A percentile compares a stretch with the other conserved stretches of the same genome.
Conservation (phyloP, 2,113 vertebrate genomes). For the Entelurus aequoreus region DNA sequence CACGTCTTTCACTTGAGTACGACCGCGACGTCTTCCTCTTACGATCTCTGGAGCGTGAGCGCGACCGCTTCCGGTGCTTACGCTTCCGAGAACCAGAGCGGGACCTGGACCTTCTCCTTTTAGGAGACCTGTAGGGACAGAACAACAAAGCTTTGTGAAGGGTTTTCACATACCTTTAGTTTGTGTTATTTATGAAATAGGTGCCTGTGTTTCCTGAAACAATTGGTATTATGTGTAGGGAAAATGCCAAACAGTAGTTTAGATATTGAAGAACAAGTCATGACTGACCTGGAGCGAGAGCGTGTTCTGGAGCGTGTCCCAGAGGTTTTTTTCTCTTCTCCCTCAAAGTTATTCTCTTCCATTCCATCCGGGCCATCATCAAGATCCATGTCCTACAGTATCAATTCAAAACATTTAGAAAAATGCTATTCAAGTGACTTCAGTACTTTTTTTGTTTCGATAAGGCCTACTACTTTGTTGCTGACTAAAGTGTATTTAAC, state of each 20-base stretch:
- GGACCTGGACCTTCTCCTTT: conserved; percentile 90
- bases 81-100: conserved; percentile 94
- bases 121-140: conserved; percentile 79
- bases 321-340: conserved; percentile 86
- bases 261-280: background rate
- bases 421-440: background rate
- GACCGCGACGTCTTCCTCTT: conserved; percentile 93
- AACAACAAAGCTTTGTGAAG: background rate
- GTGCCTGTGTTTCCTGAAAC: background rate
- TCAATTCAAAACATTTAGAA: conserved; percentile 1
- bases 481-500: too few relatives aligned
- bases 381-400: conserved; percentile 80
- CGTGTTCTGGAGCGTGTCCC: conserved; percentile 86
- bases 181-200: background rate
- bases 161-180: background rate
- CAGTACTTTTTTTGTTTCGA: background rate
- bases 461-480: too few relatives aligned
- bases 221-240: background rate
- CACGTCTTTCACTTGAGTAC: conserved; percentile 91
- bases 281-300: conserved; percentile 89
- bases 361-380: conserved; percentile 89
- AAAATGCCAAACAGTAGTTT: background rate
- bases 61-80: conserved; percentile 92
- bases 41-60: conserved; percentile 90
- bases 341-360: conserved; percentile 88